Evolutionary conservation across 2,888 invertebrate species (phyloP).

Genomic region (Gryllus longicercus): DNA sequence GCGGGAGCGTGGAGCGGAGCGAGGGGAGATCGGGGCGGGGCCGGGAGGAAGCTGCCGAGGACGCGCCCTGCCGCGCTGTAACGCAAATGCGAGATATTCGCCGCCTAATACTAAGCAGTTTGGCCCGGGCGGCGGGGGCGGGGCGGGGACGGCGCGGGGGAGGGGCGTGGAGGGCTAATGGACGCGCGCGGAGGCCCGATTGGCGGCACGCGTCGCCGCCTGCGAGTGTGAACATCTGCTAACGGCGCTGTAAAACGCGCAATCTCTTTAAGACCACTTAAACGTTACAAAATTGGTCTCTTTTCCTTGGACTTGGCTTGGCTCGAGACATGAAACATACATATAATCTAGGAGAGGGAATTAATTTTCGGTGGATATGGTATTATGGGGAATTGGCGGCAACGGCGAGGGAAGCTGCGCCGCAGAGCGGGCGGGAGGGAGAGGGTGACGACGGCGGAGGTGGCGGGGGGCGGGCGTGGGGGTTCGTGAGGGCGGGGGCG

Average conservation of each 20-base stretch:
- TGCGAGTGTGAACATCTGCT: conserved; percentile 37
- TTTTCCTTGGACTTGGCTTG: conserved; percentile 34
- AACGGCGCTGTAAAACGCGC: conserved; percentile 37
- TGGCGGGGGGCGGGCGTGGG: background rate
- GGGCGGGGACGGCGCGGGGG: conserved; percentile 23
- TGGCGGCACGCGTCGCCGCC: conserved; percentile 19
- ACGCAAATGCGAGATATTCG: conserved; percentile 35
- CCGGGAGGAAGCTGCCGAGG: background rate
- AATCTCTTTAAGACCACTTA: conserved; percentile 39
- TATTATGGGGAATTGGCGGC: conserved; percentile 35
- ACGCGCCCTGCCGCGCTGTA: conserved; percentile 22
- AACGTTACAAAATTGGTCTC: conserved; percentile 36
- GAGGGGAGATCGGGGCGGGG: background rate
- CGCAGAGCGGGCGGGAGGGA: background rate
- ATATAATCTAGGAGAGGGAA: conserved; percentile 34
- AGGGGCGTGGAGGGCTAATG: conserved; percentile 30
- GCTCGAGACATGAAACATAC: conserved; percentile 36
- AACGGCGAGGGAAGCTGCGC: conserved; percentile 20
- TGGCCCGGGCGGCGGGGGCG: conserved; percentile 34
- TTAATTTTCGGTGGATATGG: conserved; percentile 38
- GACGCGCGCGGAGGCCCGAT: conserved; percentile 29
- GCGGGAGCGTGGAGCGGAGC: background rate
- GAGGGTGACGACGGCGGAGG: background rate
- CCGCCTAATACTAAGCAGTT: conserved; percentile 37
- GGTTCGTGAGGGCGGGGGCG: background rate